Evolutionary conservation across 2,113 vertebrate genomes (phyloP), one percentile per base, ranked within the genome.

Genomic region (Cottus gobio): DNA sequence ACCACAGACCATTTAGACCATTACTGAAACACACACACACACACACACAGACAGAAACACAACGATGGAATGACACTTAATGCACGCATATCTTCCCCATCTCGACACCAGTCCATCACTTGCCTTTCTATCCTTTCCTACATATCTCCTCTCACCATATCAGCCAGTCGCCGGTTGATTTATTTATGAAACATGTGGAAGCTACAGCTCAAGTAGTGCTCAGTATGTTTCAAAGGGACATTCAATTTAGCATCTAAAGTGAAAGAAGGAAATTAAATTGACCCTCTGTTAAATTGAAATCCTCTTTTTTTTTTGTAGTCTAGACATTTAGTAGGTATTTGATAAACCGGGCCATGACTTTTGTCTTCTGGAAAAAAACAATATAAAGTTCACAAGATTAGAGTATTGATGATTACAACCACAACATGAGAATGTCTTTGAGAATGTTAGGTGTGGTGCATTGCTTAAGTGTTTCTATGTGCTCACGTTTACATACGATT

Each of bases 1-100:
- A 77, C 85, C 84, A 76, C 54, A 81, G 74, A 88, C 90, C 93
- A 94, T 95, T 93, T 93, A 93, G 91, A 91, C 92, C 88, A 93
- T 94, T 94, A 90, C 87, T 84, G 82, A 84, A 82, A 90, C 85
- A 81, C 86, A 83, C 80, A 63, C 44, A 76, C 64, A 90, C 85
- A 81, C 85, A 83, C 80, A 82, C 61, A 36, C 18, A 70, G 65
- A 91, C 89, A 87, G 37, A 60, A 46, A 44, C 57, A 73, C 54
- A 60, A 63, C 71, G 75, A 80, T 85, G 89, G 66, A 87, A 88
- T 86, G 89, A 91, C 90, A 86, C 82, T 91, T 93, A 94, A 95
- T 88, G 74, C 48, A 78, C 68, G 75, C 77, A 92, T 91, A 87
- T 89, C 52, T 87, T 56, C 79, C 80, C 85, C 73, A 86, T 90